phyloP scores from a whole-genome alignment of 2,113 vertebrate species.

The Fregata magnificens region DNA sequence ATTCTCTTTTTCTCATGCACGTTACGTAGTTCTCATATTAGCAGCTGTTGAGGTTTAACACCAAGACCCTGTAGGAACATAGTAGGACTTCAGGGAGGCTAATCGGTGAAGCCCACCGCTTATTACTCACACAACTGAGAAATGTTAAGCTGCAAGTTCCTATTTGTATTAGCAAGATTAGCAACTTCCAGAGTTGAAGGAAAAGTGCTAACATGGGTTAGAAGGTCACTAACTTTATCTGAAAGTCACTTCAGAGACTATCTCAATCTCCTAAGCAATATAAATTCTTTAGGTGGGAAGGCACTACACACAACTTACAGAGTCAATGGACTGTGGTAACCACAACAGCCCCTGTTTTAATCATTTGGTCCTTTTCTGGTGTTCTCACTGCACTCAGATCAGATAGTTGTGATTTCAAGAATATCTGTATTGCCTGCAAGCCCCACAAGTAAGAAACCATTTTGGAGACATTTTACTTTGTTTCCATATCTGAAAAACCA shows the following conservation, averaged over 20 bases:
- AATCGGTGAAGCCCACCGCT: conserved; percentile 4
- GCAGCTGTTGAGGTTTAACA: neutral
- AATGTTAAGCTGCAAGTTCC: conserved; percentile 37
- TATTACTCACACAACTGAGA: conserved; percentile 47
- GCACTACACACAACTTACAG: conserved; percentile 21
- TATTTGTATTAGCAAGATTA: conserved; percentile 59
- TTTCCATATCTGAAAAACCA: neutral
- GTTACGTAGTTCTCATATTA: neutral
- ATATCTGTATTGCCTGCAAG: neutral
- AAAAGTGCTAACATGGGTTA: neutral
- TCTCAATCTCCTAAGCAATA: neutral
- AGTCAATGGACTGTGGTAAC: neutral
- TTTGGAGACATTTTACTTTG: neutral
- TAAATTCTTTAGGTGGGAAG: conserved; percentile 16
- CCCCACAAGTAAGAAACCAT: neutral
- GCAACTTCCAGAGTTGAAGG: conserved; percentile 33
- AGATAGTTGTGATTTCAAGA: neutral
- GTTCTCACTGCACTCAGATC: neutral
- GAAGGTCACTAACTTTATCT: conserved; percentile 38
- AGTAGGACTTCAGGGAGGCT: neutral
- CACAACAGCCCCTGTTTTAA: conserved; percentile 31
- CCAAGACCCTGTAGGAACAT: neutral
- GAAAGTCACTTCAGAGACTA: conserved; percentile 36
- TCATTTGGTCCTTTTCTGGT: neutral
- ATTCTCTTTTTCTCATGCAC: neutral